Evolutionary conservation across 2,888 invertebrate species (phyloP), one percentile per base, ranked within the genome.

Genomic region (Julus scandinavius): DNA sequence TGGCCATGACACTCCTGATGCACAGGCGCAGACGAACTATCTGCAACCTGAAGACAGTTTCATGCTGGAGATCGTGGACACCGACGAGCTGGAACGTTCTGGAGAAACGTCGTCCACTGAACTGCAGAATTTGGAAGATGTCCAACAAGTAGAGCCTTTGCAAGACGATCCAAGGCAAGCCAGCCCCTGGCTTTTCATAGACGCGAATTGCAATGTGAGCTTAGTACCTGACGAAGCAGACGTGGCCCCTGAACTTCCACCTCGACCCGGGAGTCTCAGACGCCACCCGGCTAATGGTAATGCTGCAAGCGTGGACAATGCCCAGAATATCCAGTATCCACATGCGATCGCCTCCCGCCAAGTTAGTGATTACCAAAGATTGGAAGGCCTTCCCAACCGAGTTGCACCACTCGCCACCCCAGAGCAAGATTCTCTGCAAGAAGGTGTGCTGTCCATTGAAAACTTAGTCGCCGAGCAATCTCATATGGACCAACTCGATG

Each of bases 321-420:
- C 87, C 5, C 50, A 40, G 40, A 29, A 20, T 50, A 13, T 29
- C 50, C 54, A 54, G 45, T 20, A 58, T 54, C 40, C 29, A 9
- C 58, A 58, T 20, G 20, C 17, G 9, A 54, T 54, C 11, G 87
- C 50, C 17, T 6, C 87, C 40, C 40, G 40, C 15, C n/a, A 54
- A 1, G 87, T 54, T 7, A 54, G 54, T 49, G 50, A 87, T 20
- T 54, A 40, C 50, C 50, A 58, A 29, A 17, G 85, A 29, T n/a
- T 85, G 45, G 85, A 85, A 20, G 85, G 85, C 20, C 85, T 49
- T 13, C 50, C 45, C 13, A 88, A 89, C 13, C 86, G 90, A 13
- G 90, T 90, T 20, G 94, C 94, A 1, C 94, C 94, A 0, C 91
- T 94, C 87, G 94, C 94, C 20, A 94, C 94, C 15, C 94, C 95